Conservation (phyloP, 2,797 vertebrate genomes). For the Notamacropus eugenii region DNA sequence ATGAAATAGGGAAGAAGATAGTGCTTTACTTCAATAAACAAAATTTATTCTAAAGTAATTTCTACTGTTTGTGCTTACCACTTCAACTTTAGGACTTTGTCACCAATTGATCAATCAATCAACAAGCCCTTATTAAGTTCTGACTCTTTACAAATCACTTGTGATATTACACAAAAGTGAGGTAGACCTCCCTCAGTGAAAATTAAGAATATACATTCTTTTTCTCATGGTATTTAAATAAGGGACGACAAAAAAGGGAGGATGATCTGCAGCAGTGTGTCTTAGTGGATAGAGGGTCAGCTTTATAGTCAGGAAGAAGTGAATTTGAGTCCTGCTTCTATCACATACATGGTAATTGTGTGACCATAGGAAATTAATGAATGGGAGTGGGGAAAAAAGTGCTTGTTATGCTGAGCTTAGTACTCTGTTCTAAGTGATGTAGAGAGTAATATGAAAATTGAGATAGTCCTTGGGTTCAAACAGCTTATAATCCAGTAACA, state of each 20-base stretch:
- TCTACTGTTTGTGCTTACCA: no score
- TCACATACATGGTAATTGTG: neutral
- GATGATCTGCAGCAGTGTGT: neutral
- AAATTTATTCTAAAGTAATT: neutral
- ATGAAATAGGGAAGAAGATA: no score
- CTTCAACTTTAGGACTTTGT: neutral
- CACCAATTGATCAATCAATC: neutral
- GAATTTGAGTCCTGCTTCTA: neutral
- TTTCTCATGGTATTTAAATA: neutral
- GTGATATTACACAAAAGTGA: no score
- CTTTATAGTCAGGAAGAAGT: neutral
- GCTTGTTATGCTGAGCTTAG: neutral
- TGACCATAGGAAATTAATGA: neutral
- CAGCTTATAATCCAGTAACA: neutral
- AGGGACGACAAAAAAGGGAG: neutral
- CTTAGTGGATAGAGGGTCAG: neutral
- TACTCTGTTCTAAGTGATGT: neutral
- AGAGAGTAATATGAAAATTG: neutral
- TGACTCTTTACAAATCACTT: no score
- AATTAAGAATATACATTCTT: neutral
- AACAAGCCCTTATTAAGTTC: neutral
- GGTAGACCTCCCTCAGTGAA: neutral
- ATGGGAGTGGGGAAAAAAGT: neutral
- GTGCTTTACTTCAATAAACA: neutral
- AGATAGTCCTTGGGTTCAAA: neutral